These are phyloP conservation scores for Vireo griseus DNA, from an alignment of 2,797 vertebrate species.

Conservation along the genomic window DNA sequence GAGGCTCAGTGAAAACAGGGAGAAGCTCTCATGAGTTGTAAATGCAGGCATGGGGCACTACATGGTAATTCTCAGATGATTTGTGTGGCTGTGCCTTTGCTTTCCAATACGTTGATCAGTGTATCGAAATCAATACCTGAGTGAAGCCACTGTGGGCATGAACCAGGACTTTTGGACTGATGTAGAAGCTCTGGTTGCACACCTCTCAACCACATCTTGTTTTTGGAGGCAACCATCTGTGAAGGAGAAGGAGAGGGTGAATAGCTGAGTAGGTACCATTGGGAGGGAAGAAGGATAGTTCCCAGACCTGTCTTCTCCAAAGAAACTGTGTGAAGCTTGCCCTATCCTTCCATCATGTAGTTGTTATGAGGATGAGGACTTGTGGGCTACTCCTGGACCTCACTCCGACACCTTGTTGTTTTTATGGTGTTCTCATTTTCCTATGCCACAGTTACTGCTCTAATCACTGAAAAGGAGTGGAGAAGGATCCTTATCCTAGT, in stretches of 20 bases:
- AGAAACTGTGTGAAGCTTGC: neutral
- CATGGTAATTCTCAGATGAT: neutral
- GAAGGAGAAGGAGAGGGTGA: neutral
- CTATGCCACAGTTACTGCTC: neutral
- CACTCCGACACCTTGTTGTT: neutral
- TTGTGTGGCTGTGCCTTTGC: neutral
- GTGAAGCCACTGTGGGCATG: neutral
- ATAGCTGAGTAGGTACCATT: neutral
- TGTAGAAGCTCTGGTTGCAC: fast-evolving
- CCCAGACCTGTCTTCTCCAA: neutral
- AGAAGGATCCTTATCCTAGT: neutral
- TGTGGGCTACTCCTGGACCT: neutral
- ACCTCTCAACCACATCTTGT: neutral
- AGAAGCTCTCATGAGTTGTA: fast-evolving
- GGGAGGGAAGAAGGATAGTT: neutral
- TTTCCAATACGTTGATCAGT: neutral
- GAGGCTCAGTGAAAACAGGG: neutral
- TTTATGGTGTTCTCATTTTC: neutral
- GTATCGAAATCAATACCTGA: neutral
- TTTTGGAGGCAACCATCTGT: neutral
- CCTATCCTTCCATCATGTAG: fast-evolving
- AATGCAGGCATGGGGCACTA: neutral
- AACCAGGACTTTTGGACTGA: neutral
- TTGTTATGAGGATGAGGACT: neutral
- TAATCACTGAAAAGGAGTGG: neutral